Base-by-base conservation (phyloP, 1,140 invertebrate genomes). In the Hyposmocoma kahamanoa region DNA sequence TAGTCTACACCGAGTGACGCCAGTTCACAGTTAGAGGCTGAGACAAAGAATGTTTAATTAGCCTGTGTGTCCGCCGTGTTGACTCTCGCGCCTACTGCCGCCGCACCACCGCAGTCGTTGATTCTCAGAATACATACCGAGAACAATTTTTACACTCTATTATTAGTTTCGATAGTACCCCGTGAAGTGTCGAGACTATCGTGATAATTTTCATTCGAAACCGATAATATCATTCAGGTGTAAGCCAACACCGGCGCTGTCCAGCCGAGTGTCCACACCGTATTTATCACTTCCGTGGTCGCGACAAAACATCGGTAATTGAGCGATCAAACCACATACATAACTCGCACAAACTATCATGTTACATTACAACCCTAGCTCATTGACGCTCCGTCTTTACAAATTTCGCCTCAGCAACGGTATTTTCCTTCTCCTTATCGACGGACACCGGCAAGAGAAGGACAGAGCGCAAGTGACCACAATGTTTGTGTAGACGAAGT, bases 41-140 rank as follows among this genome's bases (percentile, higher is more conserved):
- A 75, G 62, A 75, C 72, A 78, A 75, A 69, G 69, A 64, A 59
- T 78, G 70, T 78, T 72, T 73, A 72, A 78, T 73, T 67, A 73
- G 63, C 45, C 56, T 47, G 6, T 61, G 53, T 62, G 60, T 69
- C 50, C 42, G 19, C 22, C 1, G 48, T 66, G 57, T 65, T 68
- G 62, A 59, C 54, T 56, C 47, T 62, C 56, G 55, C 56, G 61
- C 57, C 63, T 63, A 62, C 62, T 56, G 57, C 50, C 51, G 50
- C 57, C 8, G 1, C 53, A 56, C 56, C 44, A 47, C 46, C 30
- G 52, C 41, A 28, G 30, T 20, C 46, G n/a, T 46, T 42, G 52
- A 36, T 74, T 74, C 71, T 59, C 43, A 50, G 71, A 74, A 74
- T 56, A 59, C 54, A n/a, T n/a, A n/a, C n/a, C n/a, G n/a, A n/a